Percentiles rank a stretch among this genome's conserved stretches.
Evolutionary conservation across 2,888 invertebrate genomes (phyloP).

Genomic region (Marasmarcha lunaedactyla): DNA sequence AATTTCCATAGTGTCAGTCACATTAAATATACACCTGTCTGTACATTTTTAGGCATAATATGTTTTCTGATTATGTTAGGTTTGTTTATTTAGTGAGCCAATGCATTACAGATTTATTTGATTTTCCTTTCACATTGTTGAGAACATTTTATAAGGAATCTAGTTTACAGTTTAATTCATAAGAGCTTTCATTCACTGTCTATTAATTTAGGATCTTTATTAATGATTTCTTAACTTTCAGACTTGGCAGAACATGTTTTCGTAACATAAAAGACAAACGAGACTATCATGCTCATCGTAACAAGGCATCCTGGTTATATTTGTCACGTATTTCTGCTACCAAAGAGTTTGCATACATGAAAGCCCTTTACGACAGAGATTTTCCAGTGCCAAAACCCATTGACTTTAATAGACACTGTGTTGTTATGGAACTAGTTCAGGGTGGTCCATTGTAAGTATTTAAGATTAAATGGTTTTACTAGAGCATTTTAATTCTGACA

Average conservation of each 20-base stretch:
- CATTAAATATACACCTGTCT: background rate
- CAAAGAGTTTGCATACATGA: constrained; percentile 98
- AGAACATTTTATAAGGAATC: too few species aligned
- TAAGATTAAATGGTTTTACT: background rate
- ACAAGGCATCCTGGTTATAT: constrained; percentile 94
- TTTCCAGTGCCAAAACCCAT: constrained; percentile 97
- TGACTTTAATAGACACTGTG: constrained; percentile 94
- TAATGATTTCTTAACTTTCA: constrained; percentile 33
- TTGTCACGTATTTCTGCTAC: constrained; percentile 95
- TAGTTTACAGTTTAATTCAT: too few species aligned
- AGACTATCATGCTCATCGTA: constrained; percentile 94
- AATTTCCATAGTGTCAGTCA: too few species aligned
- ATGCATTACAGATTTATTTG: too few species aligned
- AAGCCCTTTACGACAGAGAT: constrained; percentile 87
- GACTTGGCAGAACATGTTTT: constrained; percentile 95
- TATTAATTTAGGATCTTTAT: background rate
- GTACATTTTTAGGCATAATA: background rate
- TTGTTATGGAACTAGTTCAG: constrained; percentile 93
- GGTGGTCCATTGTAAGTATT: constrained; percentile 82
- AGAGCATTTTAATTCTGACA: background rate
- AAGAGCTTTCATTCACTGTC: too few species aligned
- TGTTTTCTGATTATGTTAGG: too few species aligned
- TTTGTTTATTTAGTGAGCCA: too few species aligned
- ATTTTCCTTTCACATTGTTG: background rate
- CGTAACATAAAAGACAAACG: constrained; percentile 95